These are phyloP conservation scores for Halichondria panicea DNA, from an alignment of 37 sponge, comb jelly and placozoan genomes.

Conservation along the genomic window DNA sequence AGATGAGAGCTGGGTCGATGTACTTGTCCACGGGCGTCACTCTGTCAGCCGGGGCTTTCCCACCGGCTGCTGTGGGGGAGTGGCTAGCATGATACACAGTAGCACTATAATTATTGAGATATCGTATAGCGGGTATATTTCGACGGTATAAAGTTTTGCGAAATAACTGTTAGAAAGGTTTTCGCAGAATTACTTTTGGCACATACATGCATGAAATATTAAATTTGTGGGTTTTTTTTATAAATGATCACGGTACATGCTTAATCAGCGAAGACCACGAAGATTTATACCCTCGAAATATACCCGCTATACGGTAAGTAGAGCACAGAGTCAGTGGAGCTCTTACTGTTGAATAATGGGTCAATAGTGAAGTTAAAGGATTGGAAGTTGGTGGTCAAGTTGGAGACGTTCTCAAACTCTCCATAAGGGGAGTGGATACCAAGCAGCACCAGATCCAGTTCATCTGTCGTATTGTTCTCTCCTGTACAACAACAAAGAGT, in stretches of 20 bases:
- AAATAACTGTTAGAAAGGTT: background rate
- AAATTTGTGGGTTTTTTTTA: background rate
- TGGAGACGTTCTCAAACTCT: background rate
- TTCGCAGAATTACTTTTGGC: background rate
- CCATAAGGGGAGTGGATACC: conserved; percentile 30
- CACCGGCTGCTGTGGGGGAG: no score
- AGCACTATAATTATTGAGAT: no score
- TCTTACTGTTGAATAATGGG: conserved; percentile 15
- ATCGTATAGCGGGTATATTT: no score
- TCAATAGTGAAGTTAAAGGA: background rate
- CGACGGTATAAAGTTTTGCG: background rate
- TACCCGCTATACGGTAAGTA: background rate
- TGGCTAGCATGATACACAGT: no score
- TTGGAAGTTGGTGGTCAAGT: background rate
- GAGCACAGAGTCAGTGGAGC: background rate
- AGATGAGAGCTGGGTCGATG: conserved; percentile 20
- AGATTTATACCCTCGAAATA: background rate
- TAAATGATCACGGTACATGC: background rate
- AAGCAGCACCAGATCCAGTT: conserved; percentile 13
- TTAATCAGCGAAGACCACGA: no score
- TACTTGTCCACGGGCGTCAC: conserved; percentile 16
- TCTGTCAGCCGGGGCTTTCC: conserved; percentile 34
- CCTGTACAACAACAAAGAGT: background rate
- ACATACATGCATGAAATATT: background rate
- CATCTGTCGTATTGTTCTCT: background rate